Base-by-base conservation (phyloP, 2,113 vertebrate species). In the Phrynocephalus versicolor region DNA sequence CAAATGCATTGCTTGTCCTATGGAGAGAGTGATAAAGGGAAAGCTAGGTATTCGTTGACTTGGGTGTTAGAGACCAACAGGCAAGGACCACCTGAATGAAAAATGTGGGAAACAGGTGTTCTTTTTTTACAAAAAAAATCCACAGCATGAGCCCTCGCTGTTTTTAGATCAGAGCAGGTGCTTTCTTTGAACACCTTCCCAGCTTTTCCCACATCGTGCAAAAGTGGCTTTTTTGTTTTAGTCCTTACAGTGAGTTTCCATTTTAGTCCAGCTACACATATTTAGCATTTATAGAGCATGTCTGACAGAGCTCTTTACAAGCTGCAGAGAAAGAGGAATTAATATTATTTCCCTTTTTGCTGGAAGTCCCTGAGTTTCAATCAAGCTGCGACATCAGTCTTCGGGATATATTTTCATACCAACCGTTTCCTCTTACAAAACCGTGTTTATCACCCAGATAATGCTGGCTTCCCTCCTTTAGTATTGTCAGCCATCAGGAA, bases 401-500 rank as follows among this genome's bases (percentile, higher is more conserved):
- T n/a, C 81, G 82, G 60, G 39, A 57, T 92, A 2, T 86, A 86
- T 81, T 84, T 91, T 89, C 90, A 86, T 89, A 85, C 83, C 87
- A 87, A 92, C 57, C 57, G 69, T 62, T 93, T 89, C 87, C 85
- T 91, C 89, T 87, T 39, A 67, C 86, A 93, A 90, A 51, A 87
- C 73, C 58, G 16, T 7, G 21, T 89, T 94, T 92, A 93, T 94
- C 88, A 78, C 62, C 65, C 81, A n/a, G 72, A 57, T 39, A 92
- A 96, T 95, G 18, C 89, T 72, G 30, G 10, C 33, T 62, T 5
- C 1, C 81, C 58, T 85, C 88, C 91, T 93, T 89, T 0, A 1
- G 77, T 88, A 41, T 79, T 91, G 96, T 97, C 96, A 97, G 95
- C 96, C 96, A 96, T 96, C 96, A 97, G 97, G 97, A 97, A 97